Evolutionary conservation across 2,888 invertebrate genomes (phyloP).

Genomic region (Tetropium fuscum): DNA sequence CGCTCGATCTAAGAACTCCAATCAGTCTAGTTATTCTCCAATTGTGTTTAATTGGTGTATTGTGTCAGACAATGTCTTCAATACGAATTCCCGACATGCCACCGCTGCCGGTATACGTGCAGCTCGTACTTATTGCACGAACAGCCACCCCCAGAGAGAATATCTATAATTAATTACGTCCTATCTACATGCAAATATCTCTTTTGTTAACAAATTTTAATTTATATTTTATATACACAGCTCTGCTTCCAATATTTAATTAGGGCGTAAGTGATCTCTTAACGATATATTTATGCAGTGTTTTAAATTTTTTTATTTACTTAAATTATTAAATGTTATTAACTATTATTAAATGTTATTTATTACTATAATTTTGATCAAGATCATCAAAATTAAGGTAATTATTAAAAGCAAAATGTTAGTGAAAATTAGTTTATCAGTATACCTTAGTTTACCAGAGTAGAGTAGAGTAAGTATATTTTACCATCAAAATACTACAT

Average conservation of each 20-base stretch:
- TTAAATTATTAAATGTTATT: too few relatives aligned
- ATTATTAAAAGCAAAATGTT: too few relatives aligned
- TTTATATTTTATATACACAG: conserved; percentile 8
- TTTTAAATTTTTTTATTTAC: too few relatives aligned
- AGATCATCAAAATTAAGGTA: too few relatives aligned
- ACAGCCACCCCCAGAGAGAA: conserved; percentile 9
- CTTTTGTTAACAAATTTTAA: conserved; percentile 25
- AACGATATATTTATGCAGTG: neutral
- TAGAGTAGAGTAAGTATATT: too few relatives aligned
- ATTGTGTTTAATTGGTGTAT: conserved; percentile 57
- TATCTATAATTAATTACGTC: conserved; percentile 38
- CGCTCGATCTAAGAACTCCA: conserved; percentile 47
- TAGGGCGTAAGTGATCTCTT: neutral
- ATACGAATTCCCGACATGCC: conserved; percentile 48
- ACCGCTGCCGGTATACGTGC: conserved; percentile 24
- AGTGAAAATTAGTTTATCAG: too few relatives aligned
- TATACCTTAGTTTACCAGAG: too few relatives aligned
- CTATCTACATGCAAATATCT: conserved; percentile 43
- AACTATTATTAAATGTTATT: too few relatives aligned
- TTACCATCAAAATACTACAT: too few relatives aligned
- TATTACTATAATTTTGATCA: too few relatives aligned
- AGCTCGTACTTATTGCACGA: conserved; percentile 28
- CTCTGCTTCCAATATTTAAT: conserved; percentile 1
- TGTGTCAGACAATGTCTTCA: conserved; percentile 50
- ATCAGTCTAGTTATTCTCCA: conserved; percentile 57